A percentile compares a stretch with the other conserved stretches of the same genome.
These are phyloP conservation scores for Leptothorax acervorum DNA, from an alignment of 2,888 invertebrate species.

Conservation along the genomic window DNA sequence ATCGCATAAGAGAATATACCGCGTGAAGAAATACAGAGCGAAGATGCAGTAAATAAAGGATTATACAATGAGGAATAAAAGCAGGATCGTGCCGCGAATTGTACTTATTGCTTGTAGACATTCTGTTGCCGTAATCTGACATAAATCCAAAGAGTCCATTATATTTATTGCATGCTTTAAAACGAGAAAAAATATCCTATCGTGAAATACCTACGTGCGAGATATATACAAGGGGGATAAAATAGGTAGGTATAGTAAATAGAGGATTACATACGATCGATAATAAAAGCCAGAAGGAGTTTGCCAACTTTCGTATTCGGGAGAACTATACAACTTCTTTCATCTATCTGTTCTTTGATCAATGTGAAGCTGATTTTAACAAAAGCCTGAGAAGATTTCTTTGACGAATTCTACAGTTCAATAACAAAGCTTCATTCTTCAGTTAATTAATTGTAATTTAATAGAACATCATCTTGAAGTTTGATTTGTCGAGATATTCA, in stretches of 20 bases:
- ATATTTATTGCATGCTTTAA: constrained; percentile 12
- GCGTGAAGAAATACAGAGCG: neutral
- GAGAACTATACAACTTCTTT: constrained; percentile 27
- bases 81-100: neutral
- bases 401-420: constrained; percentile 10
- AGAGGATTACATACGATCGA: constrained; percentile 33
- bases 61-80: constrained; percentile 21
- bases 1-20: neutral
- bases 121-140: constrained; percentile 16
- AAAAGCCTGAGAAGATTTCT: constrained; percentile 14
- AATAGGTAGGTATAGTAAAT: constrained; percentile 27
- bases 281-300: constrained; percentile 23
- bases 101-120: constrained; percentile 2
- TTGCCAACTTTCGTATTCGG: constrained; percentile 19
- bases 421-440: neutral
- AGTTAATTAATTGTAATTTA: neutral
- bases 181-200: neutral
- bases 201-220: neutral
- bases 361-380: constrained; percentile 25
- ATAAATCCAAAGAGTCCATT: constrained; percentile 27
- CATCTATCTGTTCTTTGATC: constrained; percentile 28
- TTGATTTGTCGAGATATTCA: neutral
- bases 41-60: constrained; percentile 18
- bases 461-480: neutral
- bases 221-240: neutral